phyloP scores from a whole-genome alignment of 1,140 invertebrate genomes.

The Bombus superbus region DNA sequence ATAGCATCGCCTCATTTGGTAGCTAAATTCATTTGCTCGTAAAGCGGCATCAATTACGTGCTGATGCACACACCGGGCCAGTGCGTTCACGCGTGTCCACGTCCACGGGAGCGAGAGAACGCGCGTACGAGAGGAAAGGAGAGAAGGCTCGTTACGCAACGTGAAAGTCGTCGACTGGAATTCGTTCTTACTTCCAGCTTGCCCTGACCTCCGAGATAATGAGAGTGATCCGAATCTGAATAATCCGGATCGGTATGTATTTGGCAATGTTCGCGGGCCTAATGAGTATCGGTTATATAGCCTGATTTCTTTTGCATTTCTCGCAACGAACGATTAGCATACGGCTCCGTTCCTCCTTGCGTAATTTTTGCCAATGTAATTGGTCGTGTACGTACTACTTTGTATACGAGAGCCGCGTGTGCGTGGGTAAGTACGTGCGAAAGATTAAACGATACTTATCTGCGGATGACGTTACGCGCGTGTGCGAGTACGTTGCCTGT shows the following conservation, averaged over 20 bases:
- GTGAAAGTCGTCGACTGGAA: slow-evolving; percentile 67
- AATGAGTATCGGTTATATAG: slow-evolving; percentile 37
- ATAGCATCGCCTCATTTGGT: slow-evolving; percentile 6
- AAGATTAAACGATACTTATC: slow-evolving; percentile 32
- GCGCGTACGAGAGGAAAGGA: neutral
- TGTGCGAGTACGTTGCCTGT: neutral
- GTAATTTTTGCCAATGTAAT: slow-evolving; percentile 41
- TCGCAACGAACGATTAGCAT: slow-evolving; percentile 51
- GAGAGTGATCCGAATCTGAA: slow-evolving; percentile 60
- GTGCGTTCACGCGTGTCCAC: neutral
- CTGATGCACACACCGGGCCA: neutral
- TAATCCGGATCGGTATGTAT: slow-evolving; percentile 58
- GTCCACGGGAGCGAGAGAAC: neutral
- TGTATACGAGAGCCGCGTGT: neutral
- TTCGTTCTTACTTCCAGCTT: slow-evolving; percentile 70
- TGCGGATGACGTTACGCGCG: neutral
- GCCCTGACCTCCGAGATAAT: slow-evolving; percentile 71
- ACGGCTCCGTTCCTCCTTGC: slow-evolving; percentile 35
- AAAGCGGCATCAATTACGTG: neutral
- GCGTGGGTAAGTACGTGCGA: neutral
- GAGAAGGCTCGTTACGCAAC: slow-evolving; percentile 52
- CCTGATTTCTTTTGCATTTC: slow-evolving; percentile 36
- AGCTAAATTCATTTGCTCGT: slow-evolving; percentile 22
- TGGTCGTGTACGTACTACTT: neutral
- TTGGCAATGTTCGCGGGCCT: slow-evolving; percentile 61